Conservation (phyloP, 2,888 invertebrate species). For the Caenorhabditis becei region DNA sequence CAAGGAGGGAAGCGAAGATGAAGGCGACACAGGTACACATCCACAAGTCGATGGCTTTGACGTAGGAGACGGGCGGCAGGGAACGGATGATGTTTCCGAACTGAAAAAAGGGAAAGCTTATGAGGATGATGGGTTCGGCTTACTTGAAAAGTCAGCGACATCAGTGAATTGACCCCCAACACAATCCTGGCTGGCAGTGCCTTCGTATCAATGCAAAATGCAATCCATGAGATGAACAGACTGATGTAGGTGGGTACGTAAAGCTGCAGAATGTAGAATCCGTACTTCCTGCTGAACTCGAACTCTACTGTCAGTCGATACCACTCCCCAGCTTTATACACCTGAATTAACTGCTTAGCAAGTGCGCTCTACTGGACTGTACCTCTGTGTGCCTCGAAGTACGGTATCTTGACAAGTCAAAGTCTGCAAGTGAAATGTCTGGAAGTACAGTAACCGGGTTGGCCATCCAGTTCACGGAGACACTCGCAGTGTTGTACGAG, state of each 20-base stretch:
- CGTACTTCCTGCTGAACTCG: constrained; percentile 75
- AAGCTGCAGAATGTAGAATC: constrained; percentile 78
- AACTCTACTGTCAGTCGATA: constrained; percentile 78
- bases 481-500: constrained; percentile 80
- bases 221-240: constrained; percentile 79
- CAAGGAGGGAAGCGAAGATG: constrained; percentile 78
- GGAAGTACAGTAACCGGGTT: constrained; percentile 74
- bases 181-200: constrained; percentile 79
- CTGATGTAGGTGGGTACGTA: constrained; percentile 79
- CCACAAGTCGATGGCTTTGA: constrained; percentile 79
- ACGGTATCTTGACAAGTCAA: constrained; percentile 64
- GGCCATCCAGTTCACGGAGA: constrained; percentile 77
- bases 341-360: constrained; percentile 23
- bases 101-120: constrained; percentile 56
- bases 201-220: constrained; percentile 76
- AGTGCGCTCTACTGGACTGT: neutral
- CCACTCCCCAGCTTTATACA: constrained; percentile 79
- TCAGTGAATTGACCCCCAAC: constrained; percentile 79
- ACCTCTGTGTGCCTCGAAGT: constrained; percentile 76
- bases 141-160: constrained; percentile 77
- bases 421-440: constrained; percentile 75
- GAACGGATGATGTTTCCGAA: constrained; percentile 79
- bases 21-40: constrained; percentile 79
- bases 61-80: constrained; percentile 79
- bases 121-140: neutral